Evolutionary conservation across 2,797 vertebrate genomes (phyloP).

Genomic region (Cercopithecus diana): DNA sequence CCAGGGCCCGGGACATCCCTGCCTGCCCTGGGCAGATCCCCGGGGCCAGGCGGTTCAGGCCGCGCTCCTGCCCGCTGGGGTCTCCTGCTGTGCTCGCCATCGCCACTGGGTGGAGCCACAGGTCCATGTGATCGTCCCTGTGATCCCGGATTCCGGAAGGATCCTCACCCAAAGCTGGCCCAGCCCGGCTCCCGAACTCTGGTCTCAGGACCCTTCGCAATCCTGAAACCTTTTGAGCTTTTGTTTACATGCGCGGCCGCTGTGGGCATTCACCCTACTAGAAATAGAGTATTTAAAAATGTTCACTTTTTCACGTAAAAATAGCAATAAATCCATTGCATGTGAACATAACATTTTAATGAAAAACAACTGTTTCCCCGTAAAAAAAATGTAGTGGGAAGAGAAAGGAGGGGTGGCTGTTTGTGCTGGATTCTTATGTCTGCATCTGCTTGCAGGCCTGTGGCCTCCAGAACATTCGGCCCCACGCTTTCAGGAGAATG

Average conservation of each 20-base stretch:
- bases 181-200: background rate
- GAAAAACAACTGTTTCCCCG: background rate
- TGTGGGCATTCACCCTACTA: background rate
- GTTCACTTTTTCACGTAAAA: background rate
- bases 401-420: background rate
- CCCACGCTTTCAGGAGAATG: rapidly evolving
- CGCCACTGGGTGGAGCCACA: background rate
- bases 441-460: background rate
- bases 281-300: background rate
- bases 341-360: background rate
- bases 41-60: background rate
- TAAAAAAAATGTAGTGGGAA: background rate
- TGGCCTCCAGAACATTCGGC: background rate
- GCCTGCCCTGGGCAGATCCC: background rate
- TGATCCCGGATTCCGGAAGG: background rate
- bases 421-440: background rate
- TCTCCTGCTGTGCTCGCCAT: background rate
- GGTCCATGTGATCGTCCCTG: background rate
- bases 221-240: background rate
- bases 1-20: background rate
- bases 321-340: background rate
- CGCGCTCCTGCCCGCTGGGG: rapidly evolving
- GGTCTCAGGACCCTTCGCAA: background rate
- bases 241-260: background rate
- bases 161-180: rapidly evolving